These are phyloP conservation scores for Anarhynchus alexandrinus DNA, from an alignment of 2,113 vertebrate species.

Conservation along the genomic window DNA sequence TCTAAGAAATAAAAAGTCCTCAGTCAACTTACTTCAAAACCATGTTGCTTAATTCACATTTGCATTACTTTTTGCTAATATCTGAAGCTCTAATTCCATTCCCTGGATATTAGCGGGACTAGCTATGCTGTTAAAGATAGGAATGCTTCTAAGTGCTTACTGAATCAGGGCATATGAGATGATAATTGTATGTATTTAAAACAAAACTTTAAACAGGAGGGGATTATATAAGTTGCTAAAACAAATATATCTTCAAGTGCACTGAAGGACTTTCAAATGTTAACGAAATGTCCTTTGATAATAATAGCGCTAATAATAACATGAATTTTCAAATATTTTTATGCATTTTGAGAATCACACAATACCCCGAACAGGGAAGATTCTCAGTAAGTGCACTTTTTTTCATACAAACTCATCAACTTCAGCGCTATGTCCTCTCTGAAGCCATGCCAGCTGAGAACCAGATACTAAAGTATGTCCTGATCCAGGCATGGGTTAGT, in stretches of 20 bases:
- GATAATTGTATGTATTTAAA: slow-evolving; percentile 64
- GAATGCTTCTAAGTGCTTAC: slow-evolving; percentile 54
- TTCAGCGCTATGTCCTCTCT: not conserved
- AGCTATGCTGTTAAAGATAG: slow-evolving; percentile 65
- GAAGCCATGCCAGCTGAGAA: not conserved
- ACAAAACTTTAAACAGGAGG: slow-evolving; percentile 62
- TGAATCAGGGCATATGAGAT: slow-evolving; percentile 52
- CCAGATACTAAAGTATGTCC: not conserved
- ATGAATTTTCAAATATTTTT: slow-evolving; percentile 13
- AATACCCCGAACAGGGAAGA: not conserved
- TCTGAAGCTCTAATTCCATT: slow-evolving; percentile 67
- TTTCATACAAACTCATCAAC: not conserved
- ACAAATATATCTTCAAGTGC: slow-evolving; percentile 61
- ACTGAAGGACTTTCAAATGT: slow-evolving; percentile 56
- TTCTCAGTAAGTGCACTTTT: not conserved
- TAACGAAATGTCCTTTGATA: slow-evolving; percentile 49
- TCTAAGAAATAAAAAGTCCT: slow-evolving; percentile 41
- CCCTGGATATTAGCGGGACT: slow-evolving; percentile 50
- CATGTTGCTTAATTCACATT: slow-evolving; percentile 62
- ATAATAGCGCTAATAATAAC: slow-evolving; percentile 38
- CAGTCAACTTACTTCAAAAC: slow-evolving; percentile 64
- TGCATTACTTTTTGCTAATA: slow-evolving; percentile 66
- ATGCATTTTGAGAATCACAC: not conserved
- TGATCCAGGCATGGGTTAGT: not conserved
- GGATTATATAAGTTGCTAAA: slow-evolving; percentile 61